Evolutionary conservation across 2,797 vertebrate species (phyloP).

Genomic region (Gambusia yucatana): DNA sequence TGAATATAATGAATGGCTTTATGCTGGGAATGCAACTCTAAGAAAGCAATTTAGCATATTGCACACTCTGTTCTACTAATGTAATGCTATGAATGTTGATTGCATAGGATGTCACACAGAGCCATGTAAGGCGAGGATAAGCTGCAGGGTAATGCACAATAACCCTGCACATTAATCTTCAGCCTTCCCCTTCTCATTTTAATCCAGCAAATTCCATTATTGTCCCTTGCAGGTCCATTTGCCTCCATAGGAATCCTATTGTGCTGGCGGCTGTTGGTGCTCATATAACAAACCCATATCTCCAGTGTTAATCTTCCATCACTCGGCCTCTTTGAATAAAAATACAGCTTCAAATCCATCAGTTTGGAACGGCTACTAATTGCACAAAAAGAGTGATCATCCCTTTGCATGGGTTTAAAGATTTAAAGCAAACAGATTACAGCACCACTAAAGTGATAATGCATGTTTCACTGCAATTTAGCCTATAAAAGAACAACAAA

Average conservation of each 20-base stretch:
- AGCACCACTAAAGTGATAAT: slow-evolving; percentile 81
- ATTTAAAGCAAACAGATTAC: slow-evolving; percentile 82
- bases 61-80: slow-evolving; percentile 70
- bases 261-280: slow-evolving; percentile 46
- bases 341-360: slow-evolving; percentile 75
- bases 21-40: slow-evolving; percentile 44
- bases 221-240: slow-evolving; percentile 66
- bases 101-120: slow-evolving; percentile 67
- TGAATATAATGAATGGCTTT: slow-evolving; percentile 66
- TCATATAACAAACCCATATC: slow-evolving; percentile 57
- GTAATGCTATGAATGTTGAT: slow-evolving; percentile 73
- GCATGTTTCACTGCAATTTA: slow-evolving; percentile 80
- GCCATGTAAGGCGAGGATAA: slow-evolving; percentile 76
- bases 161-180: slow-evolving; percentile 78
- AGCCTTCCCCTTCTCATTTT: slow-evolving; percentile 57
- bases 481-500: slow-evolving; percentile 67
- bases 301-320: slow-evolving; percentile 73
- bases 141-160: slow-evolving; percentile 76
- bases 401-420: slow-evolving; percentile 79
- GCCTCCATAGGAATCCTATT: slow-evolving; percentile 60
- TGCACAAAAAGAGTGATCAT: slow-evolving; percentile 82
- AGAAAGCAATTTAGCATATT: slow-evolving; percentile 82
- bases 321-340: slow-evolving; percentile 77
- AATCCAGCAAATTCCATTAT: slow-evolving; percentile 83
- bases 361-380: slow-evolving; percentile 81